Percentiles rank a stretch among this genome's conserved stretches.
These are phyloP conservation scores for Gulo gulo DNA, from an alignment of 2,113 vertebrate genomes.

Conservation along the genomic window DNA sequence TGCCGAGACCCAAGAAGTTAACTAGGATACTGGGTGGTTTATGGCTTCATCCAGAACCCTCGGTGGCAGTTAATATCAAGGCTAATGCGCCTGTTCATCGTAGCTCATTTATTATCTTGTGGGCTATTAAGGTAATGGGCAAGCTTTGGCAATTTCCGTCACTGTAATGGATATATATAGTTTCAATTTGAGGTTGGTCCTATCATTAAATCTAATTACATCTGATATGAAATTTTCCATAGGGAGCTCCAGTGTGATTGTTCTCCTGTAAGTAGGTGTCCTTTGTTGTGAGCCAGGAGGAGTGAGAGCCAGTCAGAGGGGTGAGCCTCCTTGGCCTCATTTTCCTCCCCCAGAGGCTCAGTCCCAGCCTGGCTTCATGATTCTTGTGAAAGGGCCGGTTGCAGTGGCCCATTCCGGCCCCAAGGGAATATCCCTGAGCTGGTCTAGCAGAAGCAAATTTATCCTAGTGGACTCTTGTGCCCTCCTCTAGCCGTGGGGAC, in stretches of 20 bases:
- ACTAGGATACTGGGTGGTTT: conserved; percentile 67
- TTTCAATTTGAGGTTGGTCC: conserved; percentile 81
- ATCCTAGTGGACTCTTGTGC: neutral
- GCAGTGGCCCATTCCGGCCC: neutral
- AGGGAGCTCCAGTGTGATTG: conserved; percentile 55
- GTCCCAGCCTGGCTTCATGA: neutral
- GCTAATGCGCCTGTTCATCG: conserved; percentile 66
- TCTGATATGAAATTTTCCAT: conserved; percentile 75
- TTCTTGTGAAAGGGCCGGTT: neutral
- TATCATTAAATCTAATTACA: conserved; percentile 84
- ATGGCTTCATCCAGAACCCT: conserved; percentile 70
- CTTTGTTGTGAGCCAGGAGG: conserved; percentile 20
- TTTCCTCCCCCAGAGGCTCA: neutral
- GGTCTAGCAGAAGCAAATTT: neutral
- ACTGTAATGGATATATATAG: conserved; percentile 83
- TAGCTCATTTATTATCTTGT: conserved; percentile 81
- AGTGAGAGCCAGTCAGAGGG: neutral
- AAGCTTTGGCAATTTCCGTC: conserved; percentile 81
- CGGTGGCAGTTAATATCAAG: conserved; percentile 78
- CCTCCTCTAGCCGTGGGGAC: neutral
- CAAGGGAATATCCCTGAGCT: neutral
- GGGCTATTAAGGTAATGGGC: conserved; percentile 81
- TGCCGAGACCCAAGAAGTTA: conserved; percentile 63
- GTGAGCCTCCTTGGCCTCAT: neutral
- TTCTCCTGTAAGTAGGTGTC: conserved; percentile 72